Conservation (phyloP, 2,888 invertebrate genomes). For the Lobophora halterata region DNA sequence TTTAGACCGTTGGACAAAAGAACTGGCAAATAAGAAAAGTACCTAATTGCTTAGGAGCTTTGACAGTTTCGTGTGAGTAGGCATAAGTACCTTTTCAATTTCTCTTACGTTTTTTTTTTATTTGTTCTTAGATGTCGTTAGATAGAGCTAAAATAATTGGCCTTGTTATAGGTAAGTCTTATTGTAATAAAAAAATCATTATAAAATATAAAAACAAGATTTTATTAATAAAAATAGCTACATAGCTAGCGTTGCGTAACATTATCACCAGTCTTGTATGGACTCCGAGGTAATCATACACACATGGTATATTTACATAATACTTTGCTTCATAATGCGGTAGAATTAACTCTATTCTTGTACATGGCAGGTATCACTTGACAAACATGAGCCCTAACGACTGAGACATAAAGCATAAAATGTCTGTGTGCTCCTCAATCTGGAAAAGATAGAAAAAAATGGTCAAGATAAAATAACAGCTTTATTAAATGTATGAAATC, state of each 20-base stretch:
- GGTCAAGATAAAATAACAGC: not conserved
- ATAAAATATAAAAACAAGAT: constrained; percentile 72
- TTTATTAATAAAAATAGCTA: constrained; percentile 69
- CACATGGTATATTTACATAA: constrained; percentile 70
- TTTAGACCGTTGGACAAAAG: too few relatives aligned
- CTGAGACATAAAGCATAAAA: constrained; percentile 90
- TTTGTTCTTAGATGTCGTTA: too few relatives aligned
- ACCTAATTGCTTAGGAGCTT: too few relatives aligned
- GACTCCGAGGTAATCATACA: constrained; percentile 69
- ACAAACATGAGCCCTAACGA: constrained; percentile 84
- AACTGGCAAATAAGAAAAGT: too few relatives aligned
- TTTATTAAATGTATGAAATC: not conserved
- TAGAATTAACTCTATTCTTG: constrained; percentile 41
- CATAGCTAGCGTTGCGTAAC: constrained; percentile 69
- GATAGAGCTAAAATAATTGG: too few relatives aligned
- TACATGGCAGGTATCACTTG: constrained; percentile 47
- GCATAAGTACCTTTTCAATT: too few relatives aligned
- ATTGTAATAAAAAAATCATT: constrained; percentile 28
- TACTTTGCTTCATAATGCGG: constrained; percentile 50
- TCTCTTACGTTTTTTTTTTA: too few relatives aligned
- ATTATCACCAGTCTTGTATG: constrained; percentile 64
- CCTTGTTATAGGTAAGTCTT: too few relatives aligned
- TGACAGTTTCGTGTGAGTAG: too few relatives aligned
- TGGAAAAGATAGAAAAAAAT: constrained; percentile 65
- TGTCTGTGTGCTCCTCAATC: constrained; percentile 96